Base-by-base conservation (phyloP, 2,888 invertebrate species). In the Leptopilina syphax region DNA sequence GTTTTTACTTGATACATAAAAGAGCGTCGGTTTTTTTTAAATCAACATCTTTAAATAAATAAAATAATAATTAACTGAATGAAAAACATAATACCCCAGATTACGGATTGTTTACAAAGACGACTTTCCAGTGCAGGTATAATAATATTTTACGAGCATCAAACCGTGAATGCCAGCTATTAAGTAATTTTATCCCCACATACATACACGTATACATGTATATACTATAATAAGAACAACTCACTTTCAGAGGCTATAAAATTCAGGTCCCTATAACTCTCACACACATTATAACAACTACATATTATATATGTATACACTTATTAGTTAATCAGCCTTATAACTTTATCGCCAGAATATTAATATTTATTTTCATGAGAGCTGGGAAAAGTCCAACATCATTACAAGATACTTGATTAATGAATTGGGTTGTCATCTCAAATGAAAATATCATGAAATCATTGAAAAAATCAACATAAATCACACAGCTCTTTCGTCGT, bases 361-460 rank as follows among this genome's bases (percentile, higher is more conserved):
- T 54, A 57, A 73, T 34, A 34, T 54, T 73, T n/a, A 73, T 54
- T 73, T 57, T 73, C 13, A 4, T 50, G 44, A 70, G 50, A 70
- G 5, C 34, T 9, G 54, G 34, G 34, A 73, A 57, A 57, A 73
- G 27, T 27, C 27, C 54, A n/a, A 73, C 54, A 73, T 73, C 73
- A 54, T 73, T 73, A 73, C 54, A 73, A 73, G 73, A 73, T 54
- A 7, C 18, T 73, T 34, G 54, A 54, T 70, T 54, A 70, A 70
- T 54, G 54, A 70, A 7, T 54, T 70, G 70, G 54, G 50, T 12
- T 77, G 67, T 57, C 76, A 66, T 63, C 77, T 79, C 41, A 76
- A 50, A 65, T 18, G 77, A 77, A 77, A 81, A 81, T 24, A 77
- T 78, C 68, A 76, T 57, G 77, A 79, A 79, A 63, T 63, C 63